These are phyloP conservation scores for Patella pellucida DNA, from an alignment of 2,888 invertebrate genomes.

Conservation along the genomic window DNA sequence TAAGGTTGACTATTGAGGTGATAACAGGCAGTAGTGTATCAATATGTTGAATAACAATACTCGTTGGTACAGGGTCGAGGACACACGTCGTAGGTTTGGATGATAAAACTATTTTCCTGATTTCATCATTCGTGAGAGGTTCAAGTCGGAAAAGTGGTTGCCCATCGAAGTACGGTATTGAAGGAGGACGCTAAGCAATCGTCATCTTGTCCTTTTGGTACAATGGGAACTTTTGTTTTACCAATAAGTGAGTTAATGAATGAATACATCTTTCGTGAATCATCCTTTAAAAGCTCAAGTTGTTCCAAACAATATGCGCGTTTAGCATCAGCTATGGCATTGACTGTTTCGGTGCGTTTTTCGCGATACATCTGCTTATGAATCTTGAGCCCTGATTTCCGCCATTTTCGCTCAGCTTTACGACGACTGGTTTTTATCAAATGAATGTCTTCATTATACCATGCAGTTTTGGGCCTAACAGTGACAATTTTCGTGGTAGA, in stretches of 20 bases:
- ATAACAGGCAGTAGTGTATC: no score
- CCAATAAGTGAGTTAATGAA: slow-evolving; percentile 14
- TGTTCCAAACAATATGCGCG: neutral
- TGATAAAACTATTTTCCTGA: no score
- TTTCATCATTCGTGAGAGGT: no score
- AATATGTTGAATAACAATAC: no score
- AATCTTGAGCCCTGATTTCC: slow-evolving; percentile 1
- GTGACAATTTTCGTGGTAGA: neutral
- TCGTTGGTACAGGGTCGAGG: no score
- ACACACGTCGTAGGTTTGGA: no score
- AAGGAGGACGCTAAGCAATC: no score
- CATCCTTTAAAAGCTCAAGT: neutral
- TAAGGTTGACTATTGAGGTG: no score
- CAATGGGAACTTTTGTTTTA: neutral
- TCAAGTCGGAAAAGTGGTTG: no score
- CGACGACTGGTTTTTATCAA: neutral
- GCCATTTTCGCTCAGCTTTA: slow-evolving; percentile 4
- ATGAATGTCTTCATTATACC: slow-evolving; percentile 7
- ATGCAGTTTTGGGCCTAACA: neutral
- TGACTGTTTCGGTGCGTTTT: neutral
- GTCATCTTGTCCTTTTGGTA: no score
- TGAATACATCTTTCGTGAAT: neutral
- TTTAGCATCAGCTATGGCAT: neutral
- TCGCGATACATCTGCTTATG: neutral
- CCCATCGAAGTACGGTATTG: no score